Evolutionary conservation across 1,140 invertebrate species (phyloP).

Genomic region (Uloborus diversus): DNA sequence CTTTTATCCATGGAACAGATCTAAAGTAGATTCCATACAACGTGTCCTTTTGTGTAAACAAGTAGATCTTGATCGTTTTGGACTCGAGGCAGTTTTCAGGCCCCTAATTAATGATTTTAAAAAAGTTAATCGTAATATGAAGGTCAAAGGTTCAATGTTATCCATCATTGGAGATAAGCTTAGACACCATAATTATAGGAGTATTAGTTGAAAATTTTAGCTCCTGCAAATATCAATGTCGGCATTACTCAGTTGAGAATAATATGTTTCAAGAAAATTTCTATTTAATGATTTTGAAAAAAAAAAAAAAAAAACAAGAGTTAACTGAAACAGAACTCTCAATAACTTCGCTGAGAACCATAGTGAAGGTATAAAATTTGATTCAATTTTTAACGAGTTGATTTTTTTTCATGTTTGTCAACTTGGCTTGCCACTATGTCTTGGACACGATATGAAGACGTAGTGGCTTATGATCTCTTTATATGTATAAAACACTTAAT

Average conservation of each 20-base stretch:
- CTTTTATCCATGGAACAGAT: constrained; percentile 1
- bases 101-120: neutral
- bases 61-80: neutral
- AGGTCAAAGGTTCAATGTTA: neutral
- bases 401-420: constrained; percentile 27
- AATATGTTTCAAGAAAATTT: neutral
- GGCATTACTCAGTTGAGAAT: neutral
- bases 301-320: neutral
- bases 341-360: neutral
- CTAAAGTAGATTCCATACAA: neutral
- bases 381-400: constrained; percentile 20
- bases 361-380: constrained; percentile 17
- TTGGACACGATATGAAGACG: constrained; percentile 19
- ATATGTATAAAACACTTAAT: neutral
- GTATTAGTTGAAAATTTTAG: constrained; percentile 11
- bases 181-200: neutral
- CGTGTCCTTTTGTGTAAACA: neutral
- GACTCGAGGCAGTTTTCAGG: neutral
- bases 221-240: neutral
- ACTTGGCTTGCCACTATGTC: constrained; percentile 9
- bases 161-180: constrained; percentile 15
- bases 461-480: constrained; percentile 20
- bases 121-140: neutral
- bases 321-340: neutral
- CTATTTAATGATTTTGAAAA: neutral